A percentile compares a stretch with the other conserved stretches of the same genome.
Evolutionary conservation across 2,797 vertebrate species (phyloP).

Genomic region (Xenopus petersii): DNA sequence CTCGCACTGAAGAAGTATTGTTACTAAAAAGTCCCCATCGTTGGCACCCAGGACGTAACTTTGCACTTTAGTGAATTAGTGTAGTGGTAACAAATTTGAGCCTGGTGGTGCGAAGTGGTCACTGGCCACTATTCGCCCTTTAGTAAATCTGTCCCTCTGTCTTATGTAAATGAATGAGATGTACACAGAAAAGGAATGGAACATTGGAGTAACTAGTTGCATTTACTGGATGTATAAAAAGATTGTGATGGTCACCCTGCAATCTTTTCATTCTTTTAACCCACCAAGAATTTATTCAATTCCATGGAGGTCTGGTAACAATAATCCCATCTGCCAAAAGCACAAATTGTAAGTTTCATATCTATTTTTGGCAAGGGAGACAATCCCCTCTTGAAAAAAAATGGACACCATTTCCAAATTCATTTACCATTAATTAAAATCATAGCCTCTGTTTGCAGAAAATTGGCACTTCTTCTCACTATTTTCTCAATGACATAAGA

Average conservation of each 20-base stretch:
- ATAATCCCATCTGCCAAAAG: slow-evolving; percentile 25
- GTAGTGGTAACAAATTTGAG: no score
- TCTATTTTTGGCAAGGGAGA: slow-evolving; percentile 19
- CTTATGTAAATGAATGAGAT: slow-evolving; percentile 15
- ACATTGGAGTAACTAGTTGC: slow-evolving; percentile 1
- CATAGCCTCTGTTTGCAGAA: slow-evolving; percentile 22
- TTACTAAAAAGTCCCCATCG: no score
- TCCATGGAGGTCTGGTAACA: slow-evolving; percentile 26
- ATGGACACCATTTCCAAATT: background rate
- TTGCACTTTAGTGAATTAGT: no score
- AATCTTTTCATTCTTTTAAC: slow-evolving; percentile 18
- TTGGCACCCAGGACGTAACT: no score
- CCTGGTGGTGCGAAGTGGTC: no score
- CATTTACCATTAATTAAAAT: slow-evolving; percentile 32
- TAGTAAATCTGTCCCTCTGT: background rate
- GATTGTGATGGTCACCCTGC: slow-evolving; percentile 1
- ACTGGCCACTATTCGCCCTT: background rate
- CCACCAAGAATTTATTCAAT: slow-evolving; percentile 3
- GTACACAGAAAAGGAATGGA: slow-evolving; percentile 7
- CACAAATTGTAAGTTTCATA: slow-evolving; percentile 8
- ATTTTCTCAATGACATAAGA: no score
- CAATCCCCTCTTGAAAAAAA: slow-evolving; percentile 16
- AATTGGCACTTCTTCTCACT: slow-evolving; percentile 15
- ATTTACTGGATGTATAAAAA: slow-evolving; percentile 8
- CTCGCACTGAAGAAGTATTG: no score